phyloP scores from a whole-genome alignment of 2,888 invertebrate species.

The Eumerus sabulonum region DNA sequence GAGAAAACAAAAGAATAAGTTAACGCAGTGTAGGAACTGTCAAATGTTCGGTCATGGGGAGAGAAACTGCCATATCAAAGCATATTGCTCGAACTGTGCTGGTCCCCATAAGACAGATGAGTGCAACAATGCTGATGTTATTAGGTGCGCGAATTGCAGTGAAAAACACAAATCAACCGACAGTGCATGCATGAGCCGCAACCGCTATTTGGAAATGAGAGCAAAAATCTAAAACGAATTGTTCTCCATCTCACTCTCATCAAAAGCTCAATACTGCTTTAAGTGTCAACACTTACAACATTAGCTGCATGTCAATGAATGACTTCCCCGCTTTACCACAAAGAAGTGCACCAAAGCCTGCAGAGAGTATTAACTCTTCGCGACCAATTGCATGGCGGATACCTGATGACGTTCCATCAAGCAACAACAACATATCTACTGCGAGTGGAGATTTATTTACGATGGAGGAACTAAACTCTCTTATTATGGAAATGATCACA shows the following conservation, averaged over 20 bases:
- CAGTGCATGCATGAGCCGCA: background rate
- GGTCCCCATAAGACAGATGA: too few relatives aligned
- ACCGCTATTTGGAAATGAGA: slow-evolving; percentile 2
- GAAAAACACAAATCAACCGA: slow-evolving; percentile 22
- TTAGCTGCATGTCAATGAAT: background rate
- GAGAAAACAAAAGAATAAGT: too few relatives aligned
- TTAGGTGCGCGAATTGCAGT: slow-evolving; percentile 22
- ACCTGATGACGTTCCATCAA: slow-evolving; percentile 8
- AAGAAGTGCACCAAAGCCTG: background rate
- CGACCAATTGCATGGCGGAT: slow-evolving; percentile 1
- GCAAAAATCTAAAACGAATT: slow-evolving; percentile 12
- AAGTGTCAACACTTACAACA: background rate
- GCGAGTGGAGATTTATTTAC: background rate
- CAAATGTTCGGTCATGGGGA: too few relatives aligned
- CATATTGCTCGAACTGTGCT: slow-evolving; percentile 13
- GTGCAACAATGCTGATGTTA: background rate
- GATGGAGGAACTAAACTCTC: too few relatives aligned
- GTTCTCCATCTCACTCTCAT: slow-evolving; percentile 1
- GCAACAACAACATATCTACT: slow-evolving; percentile 8
- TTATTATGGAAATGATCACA: slow-evolving; percentile 14
- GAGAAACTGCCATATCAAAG: too few relatives aligned
- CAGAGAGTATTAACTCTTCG: background rate
- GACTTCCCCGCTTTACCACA: slow-evolving; percentile 20
- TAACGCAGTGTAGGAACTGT: too few relatives aligned
- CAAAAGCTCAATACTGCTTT: background rate